Conservation (phyloP, 2,797 vertebrate genomes). For the Sitta carolinensis region DNA sequence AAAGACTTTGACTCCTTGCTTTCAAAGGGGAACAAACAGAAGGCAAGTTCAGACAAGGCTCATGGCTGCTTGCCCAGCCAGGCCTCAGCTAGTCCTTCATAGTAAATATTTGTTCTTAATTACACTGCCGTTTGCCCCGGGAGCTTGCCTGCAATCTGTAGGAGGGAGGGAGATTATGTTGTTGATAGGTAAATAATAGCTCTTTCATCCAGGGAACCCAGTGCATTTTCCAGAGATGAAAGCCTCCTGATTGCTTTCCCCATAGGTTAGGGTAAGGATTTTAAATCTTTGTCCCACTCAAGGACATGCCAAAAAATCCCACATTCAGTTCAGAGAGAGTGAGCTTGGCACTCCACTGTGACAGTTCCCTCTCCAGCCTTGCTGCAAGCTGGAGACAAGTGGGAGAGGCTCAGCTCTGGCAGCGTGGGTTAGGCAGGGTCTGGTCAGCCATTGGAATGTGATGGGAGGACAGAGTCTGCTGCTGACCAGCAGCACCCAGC, state of each 20-base stretch:
- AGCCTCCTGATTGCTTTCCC: constrained; percentile 27
- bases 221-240: constrained; percentile 53
- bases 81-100: constrained; percentile 63
- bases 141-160: constrained; percentile 53
- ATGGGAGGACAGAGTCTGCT: neutral
- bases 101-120: constrained; percentile 71
- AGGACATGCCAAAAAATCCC: neutral
- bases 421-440: neutral
- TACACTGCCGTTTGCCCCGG: constrained; percentile 48
- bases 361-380: neutral
- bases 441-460: neutral
- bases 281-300: constrained; percentile 23
- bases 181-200: constrained; percentile 67
- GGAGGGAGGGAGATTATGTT: constrained; percentile 60
- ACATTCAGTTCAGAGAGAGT: neutral
- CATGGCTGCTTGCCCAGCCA: constrained; percentile 61
- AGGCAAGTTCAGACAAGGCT: constrained; percentile 66
- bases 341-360: neutral
- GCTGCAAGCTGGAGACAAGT: neutral
- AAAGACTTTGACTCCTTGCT: constrained; percentile 54
- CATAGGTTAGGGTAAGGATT: constrained; percentile 28
- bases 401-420: neutral
- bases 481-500: neutral
- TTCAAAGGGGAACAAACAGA: constrained; percentile 62
- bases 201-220: constrained; percentile 57